A percentile compares a stretch with the other conserved stretches of the same genome.
Evolutionary conservation across 2,797 vertebrate species (phyloP).

Genomic region (Sebastes alutus): DNA sequence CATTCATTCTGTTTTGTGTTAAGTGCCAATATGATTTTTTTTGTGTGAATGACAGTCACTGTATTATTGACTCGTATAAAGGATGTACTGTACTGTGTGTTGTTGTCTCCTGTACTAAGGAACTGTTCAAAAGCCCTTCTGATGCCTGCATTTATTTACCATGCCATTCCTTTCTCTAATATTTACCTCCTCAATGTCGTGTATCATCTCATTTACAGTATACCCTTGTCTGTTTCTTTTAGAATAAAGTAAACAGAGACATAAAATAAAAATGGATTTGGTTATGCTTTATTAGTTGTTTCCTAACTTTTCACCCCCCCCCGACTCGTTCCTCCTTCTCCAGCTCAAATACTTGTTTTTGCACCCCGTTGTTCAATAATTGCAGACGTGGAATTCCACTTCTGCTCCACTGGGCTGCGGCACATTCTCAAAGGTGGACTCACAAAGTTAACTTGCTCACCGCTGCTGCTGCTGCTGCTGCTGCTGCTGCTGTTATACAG

Average conservation of each 20-base stretch:
- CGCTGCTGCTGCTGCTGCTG: background rate
- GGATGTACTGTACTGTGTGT: constrained; percentile 72
- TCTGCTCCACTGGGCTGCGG: constrained; percentile 75
- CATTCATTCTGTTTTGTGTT: constrained; percentile 46
- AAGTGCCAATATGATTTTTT: constrained; percentile 56
- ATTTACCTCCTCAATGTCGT: constrained; percentile 72
- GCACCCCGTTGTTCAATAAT: constrained; percentile 80
- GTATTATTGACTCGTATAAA: constrained; percentile 53
- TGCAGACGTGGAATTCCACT: constrained; percentile 77
- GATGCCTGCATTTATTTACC: constrained; percentile 74
- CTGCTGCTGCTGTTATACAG: background rate
- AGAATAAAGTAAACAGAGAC: constrained; percentile 82
- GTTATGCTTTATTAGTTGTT: constrained; percentile 35
- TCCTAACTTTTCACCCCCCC: constrained; percentile 40
- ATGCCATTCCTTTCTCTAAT: constrained; percentile 77
- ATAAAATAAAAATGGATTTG: constrained; percentile 31
- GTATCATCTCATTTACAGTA: constrained; percentile 80
- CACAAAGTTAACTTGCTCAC: constrained; percentile 44
- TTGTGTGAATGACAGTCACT: constrained; percentile 66
- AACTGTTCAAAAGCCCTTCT: constrained; percentile 65
- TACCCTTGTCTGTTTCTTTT: constrained; percentile 79
- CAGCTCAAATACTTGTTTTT: constrained; percentile 63
- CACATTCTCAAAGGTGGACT: constrained; percentile 57
- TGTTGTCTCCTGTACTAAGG: constrained; percentile 73
- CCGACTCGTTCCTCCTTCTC: constrained; percentile 23